These are phyloP conservation scores for Hippocampus kuda DNA, from an alignment of 2,797 vertebrate genomes.

Conservation along the genomic window DNA sequence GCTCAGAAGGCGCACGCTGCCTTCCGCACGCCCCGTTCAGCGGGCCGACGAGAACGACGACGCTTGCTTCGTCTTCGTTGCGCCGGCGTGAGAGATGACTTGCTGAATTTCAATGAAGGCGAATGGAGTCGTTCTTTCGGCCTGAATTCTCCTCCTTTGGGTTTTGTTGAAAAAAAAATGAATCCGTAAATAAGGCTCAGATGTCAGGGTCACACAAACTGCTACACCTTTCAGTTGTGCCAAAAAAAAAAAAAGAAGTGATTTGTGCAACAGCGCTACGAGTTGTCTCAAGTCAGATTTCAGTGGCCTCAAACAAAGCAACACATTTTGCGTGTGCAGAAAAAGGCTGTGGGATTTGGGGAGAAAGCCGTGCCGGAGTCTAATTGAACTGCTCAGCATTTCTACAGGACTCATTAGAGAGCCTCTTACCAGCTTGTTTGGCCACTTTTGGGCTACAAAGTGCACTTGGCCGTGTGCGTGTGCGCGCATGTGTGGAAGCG, in stretches of 20 bases:
- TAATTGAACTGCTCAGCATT: slow-evolving; percentile 51
- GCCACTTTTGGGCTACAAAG: slow-evolving; percentile 25
- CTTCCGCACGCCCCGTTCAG: not conserved
- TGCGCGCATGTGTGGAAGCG: slow-evolving; percentile 12
- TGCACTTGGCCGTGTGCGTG: slow-evolving; percentile 12
- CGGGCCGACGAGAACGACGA: not conserved
- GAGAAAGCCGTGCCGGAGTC: slow-evolving; percentile 37
- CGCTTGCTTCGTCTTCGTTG: not conserved
- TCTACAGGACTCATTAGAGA: slow-evolving; percentile 57
- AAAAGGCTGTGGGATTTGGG: slow-evolving; percentile 20
- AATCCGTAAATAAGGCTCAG: no score
- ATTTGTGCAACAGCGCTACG: not conserved
- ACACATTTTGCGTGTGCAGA: slow-evolving; percentile 4
- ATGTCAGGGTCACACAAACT: no score
- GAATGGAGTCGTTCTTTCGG: not conserved
- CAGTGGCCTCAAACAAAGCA: slow-evolving; percentile 14
- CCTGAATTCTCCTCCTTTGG: not conserved
- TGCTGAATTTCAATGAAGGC: not conserved
- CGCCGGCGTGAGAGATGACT: not conserved
- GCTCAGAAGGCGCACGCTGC: slow-evolving; percentile 9
- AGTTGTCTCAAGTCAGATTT: slow-evolving; percentile 31
- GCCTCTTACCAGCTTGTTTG: slow-evolving; percentile 42
- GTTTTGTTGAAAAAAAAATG: not conserved
- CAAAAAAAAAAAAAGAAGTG: not conserved
- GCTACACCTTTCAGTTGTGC: not conserved